Conservation (phyloP, 2,888 invertebrate species). For the Dryadula phaetusa region DNA sequence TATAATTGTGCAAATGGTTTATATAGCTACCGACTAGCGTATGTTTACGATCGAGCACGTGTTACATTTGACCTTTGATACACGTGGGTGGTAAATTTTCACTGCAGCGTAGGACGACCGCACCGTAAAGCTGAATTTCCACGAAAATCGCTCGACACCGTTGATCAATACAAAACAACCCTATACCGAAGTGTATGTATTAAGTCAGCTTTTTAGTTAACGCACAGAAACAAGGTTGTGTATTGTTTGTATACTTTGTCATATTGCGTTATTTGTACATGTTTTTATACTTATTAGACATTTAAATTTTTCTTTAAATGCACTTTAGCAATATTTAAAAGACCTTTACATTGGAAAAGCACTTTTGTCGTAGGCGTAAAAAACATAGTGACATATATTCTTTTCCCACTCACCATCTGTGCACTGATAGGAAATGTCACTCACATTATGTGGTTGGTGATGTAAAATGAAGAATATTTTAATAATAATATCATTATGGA, state of each 20-base stretch:
- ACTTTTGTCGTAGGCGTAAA: background rate
- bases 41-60: conserved; percentile 45
- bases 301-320: background rate
- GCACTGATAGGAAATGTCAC: conserved; percentile 1
- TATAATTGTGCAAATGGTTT: conserved; percentile 35
- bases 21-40: conserved; percentile 28
- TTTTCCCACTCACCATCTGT: background rate
- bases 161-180: conserved; percentile 5
- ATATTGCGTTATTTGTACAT: too few species aligned
- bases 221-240: background rate
- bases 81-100: conserved; percentile 61
- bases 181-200: background rate
- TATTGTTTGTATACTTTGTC: background rate
- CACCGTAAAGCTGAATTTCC: conserved; percentile 28
- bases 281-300: too few species aligned
- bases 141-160: conserved; percentile 14
- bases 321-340: background rate
- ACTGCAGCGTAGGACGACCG: conserved; percentile 56
- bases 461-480: background rate
- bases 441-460: conserved; percentile 1
- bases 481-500: background rate
- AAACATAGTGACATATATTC: background rate
- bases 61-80: conserved; percentile 56
- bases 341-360: background rate
- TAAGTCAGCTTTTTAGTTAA: background rate